phyloP scores from a whole-genome alignment of 2,797 vertebrate genomes.

The Pipistrellus pipistrellus region DNA sequence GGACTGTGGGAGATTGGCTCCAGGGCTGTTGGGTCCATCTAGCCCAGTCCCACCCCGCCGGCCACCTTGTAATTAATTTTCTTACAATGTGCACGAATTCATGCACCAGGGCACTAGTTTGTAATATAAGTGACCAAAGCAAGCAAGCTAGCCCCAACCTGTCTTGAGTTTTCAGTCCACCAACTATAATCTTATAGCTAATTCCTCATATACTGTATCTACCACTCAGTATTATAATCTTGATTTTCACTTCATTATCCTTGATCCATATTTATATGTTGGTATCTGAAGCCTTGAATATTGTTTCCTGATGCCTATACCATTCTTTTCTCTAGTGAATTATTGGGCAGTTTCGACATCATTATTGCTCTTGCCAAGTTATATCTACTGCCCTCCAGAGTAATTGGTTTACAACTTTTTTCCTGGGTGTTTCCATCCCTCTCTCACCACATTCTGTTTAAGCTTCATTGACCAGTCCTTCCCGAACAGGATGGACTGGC shows the following conservation, averaged over 20 bases:
- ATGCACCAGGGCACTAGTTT: neutral
- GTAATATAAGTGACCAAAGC: slow-evolving; percentile 50
- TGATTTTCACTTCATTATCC: slow-evolving; percentile 58
- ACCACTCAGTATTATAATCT: slow-evolving; percentile 52
- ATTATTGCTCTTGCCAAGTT: slow-evolving; percentile 55
- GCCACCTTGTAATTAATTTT: no score
- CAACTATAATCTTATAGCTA: slow-evolving; percentile 38
- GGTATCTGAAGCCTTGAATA: slow-evolving; percentile 62
- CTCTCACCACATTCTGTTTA: neutral
- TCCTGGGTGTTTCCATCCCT: slow-evolving; percentile 49
- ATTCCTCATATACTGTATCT: slow-evolving; percentile 41
- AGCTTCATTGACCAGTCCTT: slow-evolving; percentile 20
- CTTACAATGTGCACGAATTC: no score
- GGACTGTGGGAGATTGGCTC: no score
- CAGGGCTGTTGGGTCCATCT: no score
- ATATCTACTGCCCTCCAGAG: slow-evolving; percentile 39
- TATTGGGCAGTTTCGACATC: slow-evolving; percentile 60
- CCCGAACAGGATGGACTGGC: slow-evolving; percentile 19
- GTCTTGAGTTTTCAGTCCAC: slow-evolving; percentile 64
- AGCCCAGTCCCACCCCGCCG: no score
- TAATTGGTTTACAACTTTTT: slow-evolving; percentile 57
- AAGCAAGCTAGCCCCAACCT: neutral
- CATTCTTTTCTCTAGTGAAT: slow-evolving; percentile 57
- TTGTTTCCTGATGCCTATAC: slow-evolving; percentile 66
- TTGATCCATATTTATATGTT: slow-evolving; percentile 40